Base-by-base conservation (phyloP, 2,888 invertebrate genomes). In the Mamestra brassicae region DNA sequence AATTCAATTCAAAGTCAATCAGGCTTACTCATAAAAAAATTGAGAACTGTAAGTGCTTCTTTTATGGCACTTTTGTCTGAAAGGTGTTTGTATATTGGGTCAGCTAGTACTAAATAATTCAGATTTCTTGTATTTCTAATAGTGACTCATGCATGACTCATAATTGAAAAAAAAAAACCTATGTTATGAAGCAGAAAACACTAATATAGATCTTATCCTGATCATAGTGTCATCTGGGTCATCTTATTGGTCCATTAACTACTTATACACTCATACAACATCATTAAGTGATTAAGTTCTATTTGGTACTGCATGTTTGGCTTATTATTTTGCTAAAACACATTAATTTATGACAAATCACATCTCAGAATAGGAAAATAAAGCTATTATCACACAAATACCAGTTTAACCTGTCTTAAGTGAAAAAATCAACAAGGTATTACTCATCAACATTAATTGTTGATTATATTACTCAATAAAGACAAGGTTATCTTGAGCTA, bases 381-480 rank as follows among this genome's bases (percentile, higher is more conserved):
- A 15, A 11, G 6, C 52, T 17, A 36, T 10, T 4, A 17, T 10
- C 6, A 61, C 17, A 67, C 34, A 55, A 4, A 11, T 54, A 65
- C 60, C 47, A 54, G 67, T 26, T 13, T 17, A 61, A 76, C 61
- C 34, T 50, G 61, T 62, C 50, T 0, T 57, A 11, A 0, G 17
- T 45, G 8, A 45, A 52, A 26, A 47, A 69, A 52, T 57, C 63
- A 63, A 34, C 17, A 34, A 15, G 7, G 4, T 52, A 36, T 62
- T 55, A 76, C 55, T 76, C 68, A 76, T 55, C 60, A 55, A 10
- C n/a, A 55, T 50, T 68, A 3, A 57, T 57, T 52, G 42, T 57
- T 62, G 34, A 55, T 8, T 47, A 76, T 2, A 74, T 50, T 62
- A 47, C n/a, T 57, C 42, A n/a, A 0, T 34, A n/a, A 0, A 36